phyloP scores from a whole-genome alignment of 2,888 invertebrate genomes.

The Linnaemya tessellans region DNA sequence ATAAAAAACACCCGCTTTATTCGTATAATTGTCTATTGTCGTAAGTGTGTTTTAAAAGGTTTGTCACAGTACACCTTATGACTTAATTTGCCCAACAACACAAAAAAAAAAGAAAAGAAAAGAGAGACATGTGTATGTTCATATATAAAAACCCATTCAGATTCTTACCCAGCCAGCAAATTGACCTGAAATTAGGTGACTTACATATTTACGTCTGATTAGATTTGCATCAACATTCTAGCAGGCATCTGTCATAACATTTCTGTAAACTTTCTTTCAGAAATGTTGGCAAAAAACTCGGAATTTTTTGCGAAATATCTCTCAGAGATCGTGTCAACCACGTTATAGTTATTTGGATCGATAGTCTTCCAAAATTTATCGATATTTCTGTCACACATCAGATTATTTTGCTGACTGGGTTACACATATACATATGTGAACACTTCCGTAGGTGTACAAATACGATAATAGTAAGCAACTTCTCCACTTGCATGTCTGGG shows the following conservation, averaged over 20 bases:
- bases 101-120: slow-evolving; percentile 3
- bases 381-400: too few species aligned
- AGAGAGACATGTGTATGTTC: not conserved
- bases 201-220: too few species aligned
- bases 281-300: too few species aligned
- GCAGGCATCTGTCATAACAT: too few species aligned
- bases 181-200: too few species aligned
- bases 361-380: too few species aligned
- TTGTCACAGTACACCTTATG: slow-evolving; percentile 62
- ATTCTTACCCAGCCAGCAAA: not conserved
- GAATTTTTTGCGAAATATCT: too few species aligned
- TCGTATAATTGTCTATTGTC: slow-evolving; percentile 69
- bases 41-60: slow-evolving; percentile 67
- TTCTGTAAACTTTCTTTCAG: too few species aligned
- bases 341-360: too few species aligned
- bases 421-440: not conserved
- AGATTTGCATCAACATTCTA: too few species aligned
- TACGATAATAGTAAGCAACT: not conserved
- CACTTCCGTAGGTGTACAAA: not conserved
- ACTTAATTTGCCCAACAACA: slow-evolving; percentile 68
- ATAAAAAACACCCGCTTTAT: not conserved
- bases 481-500: slow-evolving; percentile 12
- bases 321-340: too few species aligned
- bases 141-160: not conserved
- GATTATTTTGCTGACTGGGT: too few species aligned